Percentiles rank a stretch among this genome's conserved stretches.
phyloP scores from a whole-genome alignment of 1,140 invertebrate genomes.

The Steinernema feltiae region DNA sequence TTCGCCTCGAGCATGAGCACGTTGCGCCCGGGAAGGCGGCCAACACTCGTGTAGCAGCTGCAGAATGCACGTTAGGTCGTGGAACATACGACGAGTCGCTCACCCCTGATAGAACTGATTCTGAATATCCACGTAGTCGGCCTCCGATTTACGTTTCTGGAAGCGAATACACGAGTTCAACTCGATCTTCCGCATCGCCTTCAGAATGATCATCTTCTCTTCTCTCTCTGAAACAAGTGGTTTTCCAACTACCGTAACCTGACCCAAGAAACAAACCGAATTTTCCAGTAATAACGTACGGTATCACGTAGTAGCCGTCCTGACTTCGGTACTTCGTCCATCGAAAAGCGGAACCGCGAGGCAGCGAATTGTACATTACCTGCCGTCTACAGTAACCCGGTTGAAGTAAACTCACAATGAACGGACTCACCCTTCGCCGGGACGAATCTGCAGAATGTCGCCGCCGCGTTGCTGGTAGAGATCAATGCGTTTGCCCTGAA shows the following conservation, averaged over 20 bases:
- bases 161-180: conserved; percentile 34
- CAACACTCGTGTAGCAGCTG: conserved; percentile 37
- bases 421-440: not conserved
- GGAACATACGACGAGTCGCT: too few relatives aligned
- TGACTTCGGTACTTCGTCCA: conserved; percentile 29
- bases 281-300: conserved; percentile 28
- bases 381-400: conserved; percentile 14
- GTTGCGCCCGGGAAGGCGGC: conserved; percentile 28
- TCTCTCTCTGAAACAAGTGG: conserved; percentile 26
- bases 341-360: conserved; percentile 26
- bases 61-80: too few relatives aligned
- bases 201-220: conserved; percentile 21
- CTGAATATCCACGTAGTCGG: conserved; percentile 33
- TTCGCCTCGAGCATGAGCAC: conserved; percentile 40
- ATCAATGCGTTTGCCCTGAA: conserved; percentile 3
- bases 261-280: conserved; percentile 21
- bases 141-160: conserved; percentile 16
- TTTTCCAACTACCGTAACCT: not conserved
- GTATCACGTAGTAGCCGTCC: conserved; percentile 28
- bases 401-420: not conserved
- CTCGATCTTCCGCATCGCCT: conserved; percentile 31
- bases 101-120: conserved; percentile 35
- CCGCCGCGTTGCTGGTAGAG: conserved; percentile 18
- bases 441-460: not conserved
- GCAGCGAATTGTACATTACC: conserved; percentile 27